Base-by-base conservation (phyloP, 2,113 vertebrate genomes). In the Tursiops truncatus region DNA sequence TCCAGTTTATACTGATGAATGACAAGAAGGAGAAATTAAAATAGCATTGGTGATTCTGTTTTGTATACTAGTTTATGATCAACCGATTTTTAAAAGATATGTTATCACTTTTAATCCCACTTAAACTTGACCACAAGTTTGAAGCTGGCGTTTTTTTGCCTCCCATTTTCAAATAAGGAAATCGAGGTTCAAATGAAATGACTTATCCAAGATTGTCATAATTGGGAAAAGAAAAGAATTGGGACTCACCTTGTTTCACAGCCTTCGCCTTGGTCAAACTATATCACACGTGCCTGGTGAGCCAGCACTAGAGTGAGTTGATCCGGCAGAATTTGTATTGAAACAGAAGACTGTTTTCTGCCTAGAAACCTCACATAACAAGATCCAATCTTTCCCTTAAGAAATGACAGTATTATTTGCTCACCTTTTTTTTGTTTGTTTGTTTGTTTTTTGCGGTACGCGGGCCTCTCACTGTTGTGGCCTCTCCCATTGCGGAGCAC, bases 151-250 rank as follows among this genome's bases (percentile, higher is more conserved):
- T 70, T 96, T 80, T 79, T 62, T 88, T 58, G 50, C 21, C 6
- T 91, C 38, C 33, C 67, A 12, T 88, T 82, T 88, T 44, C 65
- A 91, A 96, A 76, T 44, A 82, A 89, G 68, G 60, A 77, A 97
- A 81, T 36, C n/a, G 14, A 44, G 31, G 25, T 67, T 6, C 31
- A 81, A 26, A 73, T 82, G 50, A 91, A 93, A 93, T 91, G 63
- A 60, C 23, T 84, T 89, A 81, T 25, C 21, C 17, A 31, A 89
- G 53, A 12, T 74, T 93, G 38, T 79, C 77, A 93, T 26, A 50
- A n/a, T 41, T 41, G 47, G 60, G 8, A 50, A 74, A 94, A 94
- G 15, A 50, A 71, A 92, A 56, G 18, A 85, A 86, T 38, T 63
- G 33, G 33, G 28, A 65, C 33, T 96, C 67, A 77, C 1, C 21